A percentile compares a stretch with the other conserved stretches of the same genome.
phyloP scores from a whole-genome alignment of 2,113 vertebrate species.

The Abramis brama region DNA sequence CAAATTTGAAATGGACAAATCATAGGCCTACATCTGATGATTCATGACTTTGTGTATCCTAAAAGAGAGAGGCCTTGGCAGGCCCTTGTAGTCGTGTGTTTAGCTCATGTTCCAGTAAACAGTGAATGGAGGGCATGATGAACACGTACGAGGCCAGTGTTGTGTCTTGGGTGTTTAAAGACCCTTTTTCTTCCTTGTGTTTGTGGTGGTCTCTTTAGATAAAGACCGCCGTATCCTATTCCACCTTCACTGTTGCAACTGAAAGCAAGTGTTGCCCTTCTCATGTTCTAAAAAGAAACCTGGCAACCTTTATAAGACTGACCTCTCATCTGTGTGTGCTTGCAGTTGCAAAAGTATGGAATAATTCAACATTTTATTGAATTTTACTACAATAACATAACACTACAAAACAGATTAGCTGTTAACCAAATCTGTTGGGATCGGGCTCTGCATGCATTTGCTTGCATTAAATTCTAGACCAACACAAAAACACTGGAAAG shows the following conservation, averaged over 20 bases:
- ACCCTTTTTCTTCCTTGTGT: neutral
- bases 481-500: neutral
- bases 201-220: neutral
- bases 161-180: constrained; percentile 34
- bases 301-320: neutral
- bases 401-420: neutral
- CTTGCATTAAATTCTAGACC: neutral
- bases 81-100: neutral
- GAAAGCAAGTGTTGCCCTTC: neutral
- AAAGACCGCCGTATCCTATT: constrained; percentile 18
- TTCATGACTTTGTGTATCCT: neutral
- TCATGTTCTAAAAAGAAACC: constrained; percentile 4
- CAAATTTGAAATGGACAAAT: neutral
- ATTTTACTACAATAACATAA: neutral
- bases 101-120: constrained; percentile 23
- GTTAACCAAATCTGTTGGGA: neutral
- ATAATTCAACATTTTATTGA: neutral
- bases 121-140: constrained; percentile 13
- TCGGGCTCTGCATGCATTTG: neutral
- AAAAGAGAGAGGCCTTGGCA: constrained; percentile 8
- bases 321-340: neutral
- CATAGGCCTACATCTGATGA: neutral
- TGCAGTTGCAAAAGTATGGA: neutral
- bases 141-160: constrained; percentile 12
- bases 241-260: neutral